phyloP scores from a whole-genome alignment of 1,140 invertebrate species.

The Bradysia coprophila region DNA sequence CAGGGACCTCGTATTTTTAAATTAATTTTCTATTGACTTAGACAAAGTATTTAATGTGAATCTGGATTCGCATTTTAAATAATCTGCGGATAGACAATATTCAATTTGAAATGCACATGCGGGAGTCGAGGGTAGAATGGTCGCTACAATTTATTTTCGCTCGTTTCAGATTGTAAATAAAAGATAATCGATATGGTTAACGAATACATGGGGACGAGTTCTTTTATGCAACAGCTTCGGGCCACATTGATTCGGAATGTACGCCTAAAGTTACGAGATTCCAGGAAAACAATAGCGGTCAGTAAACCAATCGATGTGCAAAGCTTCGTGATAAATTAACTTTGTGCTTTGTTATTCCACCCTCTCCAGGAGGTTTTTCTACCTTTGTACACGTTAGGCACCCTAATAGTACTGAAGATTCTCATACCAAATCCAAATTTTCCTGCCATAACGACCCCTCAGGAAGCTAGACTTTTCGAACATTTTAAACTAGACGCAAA shows the following conservation, averaged over 20 bases:
- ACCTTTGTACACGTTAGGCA: constrained; percentile 48
- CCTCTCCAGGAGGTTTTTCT: constrained; percentile 47
- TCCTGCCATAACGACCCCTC: constrained; percentile 38
- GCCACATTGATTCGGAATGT: constrained; percentile 50
- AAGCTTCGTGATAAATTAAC: background rate
- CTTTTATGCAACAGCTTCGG: constrained; percentile 39
- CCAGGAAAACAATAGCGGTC: constrained; percentile 49
- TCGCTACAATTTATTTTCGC: too few relatives aligned
- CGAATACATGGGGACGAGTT: constrained; percentile 1
- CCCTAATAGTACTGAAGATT: constrained; percentile 50
- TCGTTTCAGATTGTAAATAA: too few relatives aligned
- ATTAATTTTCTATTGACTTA: too few relatives aligned
- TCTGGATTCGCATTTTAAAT: too few relatives aligned
- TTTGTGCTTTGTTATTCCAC: too few relatives aligned
- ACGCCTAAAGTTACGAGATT: constrained; percentile 49
- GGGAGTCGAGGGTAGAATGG: too few relatives aligned
- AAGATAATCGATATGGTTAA: background rate
- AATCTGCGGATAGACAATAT: too few relatives aligned
- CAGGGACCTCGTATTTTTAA: too few relatives aligned
- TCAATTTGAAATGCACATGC: too few relatives aligned
- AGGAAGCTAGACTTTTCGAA: constrained; percentile 35
- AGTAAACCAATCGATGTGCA: constrained; percentile 13
- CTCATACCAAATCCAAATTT: constrained; percentile 55
- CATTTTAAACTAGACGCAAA: constrained; percentile 37
- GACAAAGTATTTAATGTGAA: too few relatives aligned